phyloP scores from a whole-genome alignment of 37 sponge, comb jelly and placozoan genomes.

The Theonella swinhoei region DNA sequence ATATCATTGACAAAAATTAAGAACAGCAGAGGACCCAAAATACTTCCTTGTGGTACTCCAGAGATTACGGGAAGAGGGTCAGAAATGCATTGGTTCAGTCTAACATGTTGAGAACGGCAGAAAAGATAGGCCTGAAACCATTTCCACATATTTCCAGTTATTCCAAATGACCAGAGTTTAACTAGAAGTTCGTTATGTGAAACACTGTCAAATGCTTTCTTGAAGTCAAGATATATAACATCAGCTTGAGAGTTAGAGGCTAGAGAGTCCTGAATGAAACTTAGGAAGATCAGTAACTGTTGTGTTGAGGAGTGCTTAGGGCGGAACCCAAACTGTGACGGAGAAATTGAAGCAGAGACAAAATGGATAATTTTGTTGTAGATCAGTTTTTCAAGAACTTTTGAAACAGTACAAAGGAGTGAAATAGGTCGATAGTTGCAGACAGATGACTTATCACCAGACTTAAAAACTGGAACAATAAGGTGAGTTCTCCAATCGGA shows the following conservation, averaged over 20 bases:
- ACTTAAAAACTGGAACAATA: slow-evolving; percentile 2
- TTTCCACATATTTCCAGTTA: slow-evolving; percentile 32
- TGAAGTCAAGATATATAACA: slow-evolving; percentile 43
- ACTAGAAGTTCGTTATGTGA: slow-evolving; percentile 38
- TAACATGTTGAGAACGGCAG: slow-evolving; percentile 3
- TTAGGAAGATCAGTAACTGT: background rate
- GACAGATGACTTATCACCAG: slow-evolving; percentile 3
- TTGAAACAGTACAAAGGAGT: slow-evolving; percentile 33
- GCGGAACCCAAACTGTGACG: slow-evolving; percentile 19
- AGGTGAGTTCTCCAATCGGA: background rate
- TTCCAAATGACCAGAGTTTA: slow-evolving; percentile 34
- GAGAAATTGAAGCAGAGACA: background rate
- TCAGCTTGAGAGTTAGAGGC: background rate
- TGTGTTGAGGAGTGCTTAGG: background rate
- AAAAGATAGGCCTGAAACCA: slow-evolving; percentile 15
- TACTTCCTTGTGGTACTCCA: slow-evolving; percentile 45
- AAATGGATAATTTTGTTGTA: slow-evolving; percentile 24
- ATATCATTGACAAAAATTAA: slow-evolving; percentile 23
- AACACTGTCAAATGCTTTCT: slow-evolving; percentile 58
- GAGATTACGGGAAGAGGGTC: slow-evolving; percentile 14
- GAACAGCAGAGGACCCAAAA: slow-evolving; percentile 27
- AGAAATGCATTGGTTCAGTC: background rate
- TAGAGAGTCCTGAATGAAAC: background rate
- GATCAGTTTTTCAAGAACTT: slow-evolving; percentile 25
- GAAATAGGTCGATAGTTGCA: slow-evolving; percentile 53